Evolutionary conservation across 2,888 invertebrate genomes (phyloP).

Genomic region (Rotaria socialis): DNA sequence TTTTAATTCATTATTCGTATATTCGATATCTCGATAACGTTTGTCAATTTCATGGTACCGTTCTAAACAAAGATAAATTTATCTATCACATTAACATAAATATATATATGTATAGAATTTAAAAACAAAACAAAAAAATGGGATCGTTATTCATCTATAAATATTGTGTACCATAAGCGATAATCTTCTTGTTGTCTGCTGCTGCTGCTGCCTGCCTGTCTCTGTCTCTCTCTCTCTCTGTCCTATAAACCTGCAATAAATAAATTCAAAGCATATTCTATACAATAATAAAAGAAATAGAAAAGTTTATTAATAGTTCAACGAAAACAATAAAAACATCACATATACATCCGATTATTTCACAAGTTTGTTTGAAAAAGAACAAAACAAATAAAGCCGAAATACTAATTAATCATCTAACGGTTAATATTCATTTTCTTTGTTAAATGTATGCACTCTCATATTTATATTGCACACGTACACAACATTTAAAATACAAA

Average conservation of each 20-base stretch:
- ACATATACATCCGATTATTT: neutral
- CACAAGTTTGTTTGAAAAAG: neutral
- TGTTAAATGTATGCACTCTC: neutral
- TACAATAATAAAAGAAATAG: neutral
- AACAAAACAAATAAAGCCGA: neutral
- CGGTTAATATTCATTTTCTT: neutral
- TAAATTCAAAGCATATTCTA: constrained; percentile 7
- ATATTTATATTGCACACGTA: neutral
- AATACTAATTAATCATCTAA: neutral
- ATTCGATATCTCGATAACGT: constrained; percentile 7
- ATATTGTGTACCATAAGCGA: neutral
- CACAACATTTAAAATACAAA: neutral
- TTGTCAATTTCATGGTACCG: neutral
- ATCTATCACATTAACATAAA: neutral
- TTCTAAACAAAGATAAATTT: neutral
- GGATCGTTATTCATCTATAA: neutral
- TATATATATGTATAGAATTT: neutral
- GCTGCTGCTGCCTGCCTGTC: neutral
- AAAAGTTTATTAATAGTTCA: neutral
- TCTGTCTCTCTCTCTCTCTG: neutral
- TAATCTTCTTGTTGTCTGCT: neutral
- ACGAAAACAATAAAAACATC: neutral
- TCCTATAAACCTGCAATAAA: neutral
- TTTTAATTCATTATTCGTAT: constrained; percentile 3
- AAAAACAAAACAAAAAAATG: neutral